Conservation (phyloP, 2,113 vertebrate species). For the Pantherophis guttatus region DNA sequence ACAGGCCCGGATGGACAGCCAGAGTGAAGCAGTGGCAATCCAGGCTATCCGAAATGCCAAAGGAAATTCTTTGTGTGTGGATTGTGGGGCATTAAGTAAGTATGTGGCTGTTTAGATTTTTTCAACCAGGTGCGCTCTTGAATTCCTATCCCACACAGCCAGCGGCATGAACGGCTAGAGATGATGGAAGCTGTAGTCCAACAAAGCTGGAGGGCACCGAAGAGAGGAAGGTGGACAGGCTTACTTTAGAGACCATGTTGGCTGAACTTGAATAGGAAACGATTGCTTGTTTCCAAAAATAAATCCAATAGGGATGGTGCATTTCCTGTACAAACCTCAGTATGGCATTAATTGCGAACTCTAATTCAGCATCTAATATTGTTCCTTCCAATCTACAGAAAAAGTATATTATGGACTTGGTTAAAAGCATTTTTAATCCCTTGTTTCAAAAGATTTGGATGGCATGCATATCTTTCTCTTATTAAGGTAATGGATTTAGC, state of each 20-base stretch:
- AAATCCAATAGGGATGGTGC: not conserved
- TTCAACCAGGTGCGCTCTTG: not conserved
- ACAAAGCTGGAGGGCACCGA: not conserved
- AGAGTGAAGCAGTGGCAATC: conserved; percentile 93
- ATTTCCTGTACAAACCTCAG: not conserved
- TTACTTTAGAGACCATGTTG: not conserved
- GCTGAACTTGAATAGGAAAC: not conserved
- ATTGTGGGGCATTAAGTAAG: conserved; percentile 90
- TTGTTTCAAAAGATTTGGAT: not conserved
- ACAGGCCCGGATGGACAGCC: conserved; percentile 88
- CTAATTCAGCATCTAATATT: not conserved
- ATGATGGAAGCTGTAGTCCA: not conserved
- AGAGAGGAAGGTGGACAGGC: not conserved
- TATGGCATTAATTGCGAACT: not conserved
- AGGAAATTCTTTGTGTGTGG: conserved; percentile 92
- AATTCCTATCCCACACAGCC: not conserved
- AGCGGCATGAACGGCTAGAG: not conserved
- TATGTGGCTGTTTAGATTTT: conserved; percentile 11
- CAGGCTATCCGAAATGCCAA: conserved; percentile 92
- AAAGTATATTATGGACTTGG: not conserved
- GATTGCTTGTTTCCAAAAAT: not conserved
- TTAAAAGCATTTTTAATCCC: not conserved
- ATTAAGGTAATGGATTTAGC: not conserved
- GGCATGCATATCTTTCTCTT: not conserved
- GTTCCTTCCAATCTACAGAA: not conserved